These are phyloP conservation scores for Stichodactyla mertensii DNA, from an alignment of 64 coral and sea anemone species.

Conservation along the genomic window DNA sequence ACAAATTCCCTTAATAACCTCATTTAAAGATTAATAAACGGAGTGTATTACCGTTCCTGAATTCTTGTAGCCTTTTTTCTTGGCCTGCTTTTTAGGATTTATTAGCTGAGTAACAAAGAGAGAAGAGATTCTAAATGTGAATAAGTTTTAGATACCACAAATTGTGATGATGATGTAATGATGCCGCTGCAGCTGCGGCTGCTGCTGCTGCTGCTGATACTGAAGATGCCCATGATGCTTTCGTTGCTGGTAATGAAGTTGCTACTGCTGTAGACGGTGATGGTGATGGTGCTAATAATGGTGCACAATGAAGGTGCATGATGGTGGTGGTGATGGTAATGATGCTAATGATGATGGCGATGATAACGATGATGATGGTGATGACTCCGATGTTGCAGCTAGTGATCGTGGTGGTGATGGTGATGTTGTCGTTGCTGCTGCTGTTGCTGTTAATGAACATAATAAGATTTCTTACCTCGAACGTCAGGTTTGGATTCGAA, in stretches of 20 bases:
- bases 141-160: not conserved
- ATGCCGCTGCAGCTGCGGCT: too few species aligned
- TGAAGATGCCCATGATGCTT: too few species aligned
- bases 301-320: not conserved
- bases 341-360: too few species aligned
- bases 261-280: too few species aligned
- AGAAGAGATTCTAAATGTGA: not conserved
- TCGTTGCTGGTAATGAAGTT: too few species aligned
- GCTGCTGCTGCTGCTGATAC: too few species aligned
- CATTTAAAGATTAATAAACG: too few species aligned
- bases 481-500: conserved; percentile 37
- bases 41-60: conserved; percentile 73
- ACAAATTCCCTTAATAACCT: not conserved
- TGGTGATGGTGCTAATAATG: not conserved
- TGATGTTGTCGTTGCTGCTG: too few species aligned
- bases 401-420: too few species aligned
- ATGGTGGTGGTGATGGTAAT: not conserved
- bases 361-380: too few species aligned
- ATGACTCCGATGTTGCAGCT: too few species aligned
- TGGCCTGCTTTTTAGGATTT: conserved; percentile 70
- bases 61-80: conserved; percentile 95
- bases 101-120: conserved; percentile 40
- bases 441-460: not conserved
- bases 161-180: too few species aligned
- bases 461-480: conserved; percentile 28